These are phyloP conservation scores for Stegodyphus mimosarum DNA, from an alignment of 1,140 invertebrate species.

Conservation along the genomic window DNA sequence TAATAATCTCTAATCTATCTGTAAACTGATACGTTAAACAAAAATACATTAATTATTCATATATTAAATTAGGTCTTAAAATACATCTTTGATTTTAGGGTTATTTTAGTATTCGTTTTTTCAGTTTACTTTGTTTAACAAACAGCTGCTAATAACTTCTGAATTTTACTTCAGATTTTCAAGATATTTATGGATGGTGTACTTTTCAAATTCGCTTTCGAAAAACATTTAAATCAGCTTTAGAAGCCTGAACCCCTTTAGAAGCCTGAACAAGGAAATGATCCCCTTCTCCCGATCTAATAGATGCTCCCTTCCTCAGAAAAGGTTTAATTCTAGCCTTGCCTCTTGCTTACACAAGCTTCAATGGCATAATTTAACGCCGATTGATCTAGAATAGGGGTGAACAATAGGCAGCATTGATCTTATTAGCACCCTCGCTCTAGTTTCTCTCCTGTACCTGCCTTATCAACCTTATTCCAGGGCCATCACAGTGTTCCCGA, in stretches of 20 bases:
- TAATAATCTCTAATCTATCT: too few species aligned
- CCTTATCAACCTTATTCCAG: constrained; percentile 12
- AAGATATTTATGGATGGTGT: too few species aligned
- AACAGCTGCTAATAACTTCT: too few species aligned
- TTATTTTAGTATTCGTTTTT: too few species aligned
- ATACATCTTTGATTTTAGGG: too few species aligned
- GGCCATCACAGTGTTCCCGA: not conserved
- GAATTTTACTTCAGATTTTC: too few species aligned
- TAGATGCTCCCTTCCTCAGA: not conserved
- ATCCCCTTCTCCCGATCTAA: not conserved
- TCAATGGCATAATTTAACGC: constrained; percentile 3
- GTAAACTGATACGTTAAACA: too few species aligned
- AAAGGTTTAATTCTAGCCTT: not conserved
- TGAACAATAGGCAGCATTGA: not conserved
- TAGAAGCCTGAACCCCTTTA: not conserved
- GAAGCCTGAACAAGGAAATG: not conserved
- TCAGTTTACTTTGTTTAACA: too few species aligned
- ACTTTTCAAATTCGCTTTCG: too few species aligned
- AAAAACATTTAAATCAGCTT: not conserved
- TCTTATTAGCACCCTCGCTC: constrained; percentile 3
- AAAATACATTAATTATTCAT: too few species aligned
- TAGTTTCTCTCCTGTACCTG: not conserved
- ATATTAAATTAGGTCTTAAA: too few species aligned
- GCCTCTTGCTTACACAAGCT: not conserved
- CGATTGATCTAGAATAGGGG: not conserved